Percentiles rank a stretch among this genome's conserved stretches.
Evolutionary conservation across 2,888 invertebrate species (phyloP).

Genomic region (Polyommatus icarus): DNA sequence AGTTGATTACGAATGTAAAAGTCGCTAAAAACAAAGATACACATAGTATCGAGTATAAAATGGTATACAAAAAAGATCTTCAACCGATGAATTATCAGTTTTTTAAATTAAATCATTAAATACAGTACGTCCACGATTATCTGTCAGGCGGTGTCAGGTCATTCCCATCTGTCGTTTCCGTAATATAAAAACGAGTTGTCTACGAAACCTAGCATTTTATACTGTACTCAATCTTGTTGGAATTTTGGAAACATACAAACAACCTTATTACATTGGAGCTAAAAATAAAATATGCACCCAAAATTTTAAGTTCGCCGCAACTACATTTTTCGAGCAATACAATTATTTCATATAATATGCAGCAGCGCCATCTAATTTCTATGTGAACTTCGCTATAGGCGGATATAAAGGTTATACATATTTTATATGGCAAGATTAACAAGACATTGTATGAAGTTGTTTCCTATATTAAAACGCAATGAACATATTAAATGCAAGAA

Average conservation of each 20-base stretch:
- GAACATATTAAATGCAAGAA: not conserved
- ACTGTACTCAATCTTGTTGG: too few species aligned
- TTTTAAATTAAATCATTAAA: too few species aligned
- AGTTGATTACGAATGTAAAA: not conserved
- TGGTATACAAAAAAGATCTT: not conserved
- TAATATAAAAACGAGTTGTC: not conserved
- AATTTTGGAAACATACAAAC: too few species aligned
- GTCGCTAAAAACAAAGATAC: not conserved
- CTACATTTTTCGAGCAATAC: not conserved
- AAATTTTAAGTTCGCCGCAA: not conserved
- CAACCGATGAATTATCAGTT: too few species aligned
- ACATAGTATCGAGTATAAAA: not conserved
- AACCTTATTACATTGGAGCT: too few species aligned
- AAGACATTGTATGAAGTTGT: not conserved
- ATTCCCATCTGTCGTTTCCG: not conserved
- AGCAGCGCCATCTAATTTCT: slow-evolving; percentile 15
- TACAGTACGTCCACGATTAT: not conserved
- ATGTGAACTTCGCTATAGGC: slow-evolving; percentile 1
- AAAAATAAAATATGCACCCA: too few species aligned
- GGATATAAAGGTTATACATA: not conserved
- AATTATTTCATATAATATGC: not conserved
- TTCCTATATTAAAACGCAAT: not conserved
- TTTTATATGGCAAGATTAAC: slow-evolving; percentile 14
- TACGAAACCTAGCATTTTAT: not conserved
- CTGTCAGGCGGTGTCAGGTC: too few species aligned